phyloP scores from a whole-genome alignment of 2,113 vertebrate genomes.

The Microtus oregoni region DNA sequence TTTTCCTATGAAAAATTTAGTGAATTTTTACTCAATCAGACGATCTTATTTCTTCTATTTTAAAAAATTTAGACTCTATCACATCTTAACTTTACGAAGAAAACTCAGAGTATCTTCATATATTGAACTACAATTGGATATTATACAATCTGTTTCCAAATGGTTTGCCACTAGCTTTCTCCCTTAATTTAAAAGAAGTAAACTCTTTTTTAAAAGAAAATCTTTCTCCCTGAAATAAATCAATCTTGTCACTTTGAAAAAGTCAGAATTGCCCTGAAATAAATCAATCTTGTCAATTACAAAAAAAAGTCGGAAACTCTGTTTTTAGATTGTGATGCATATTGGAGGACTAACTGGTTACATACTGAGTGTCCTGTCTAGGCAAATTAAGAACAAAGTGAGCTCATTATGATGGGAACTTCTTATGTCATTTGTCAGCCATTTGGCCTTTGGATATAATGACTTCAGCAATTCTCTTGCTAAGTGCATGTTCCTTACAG shows the following conservation, averaged over 20 bases:
- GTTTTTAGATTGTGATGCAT: not conserved
- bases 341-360: conserved; percentile 22
- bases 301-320: conserved; percentile 54
- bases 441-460: not conserved
- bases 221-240: not conserved
- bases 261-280: conserved; percentile 35
- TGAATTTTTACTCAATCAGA: not conserved
- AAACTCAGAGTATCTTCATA: not conserved
- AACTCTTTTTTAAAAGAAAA: not conserved
- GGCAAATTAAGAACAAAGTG: conserved; percentile 41
- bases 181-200: not conserved
- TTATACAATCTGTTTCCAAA: not conserved
- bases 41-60: not conserved
- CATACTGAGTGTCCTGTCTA: not conserved
- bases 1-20: not conserved
- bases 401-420: conserved; percentile 16
- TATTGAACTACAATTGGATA: not conserved
- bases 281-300: conserved; percentile 14
- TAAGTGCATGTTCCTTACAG: not conserved
- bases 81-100: not conserved
- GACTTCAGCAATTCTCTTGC: conserved; percentile 22
- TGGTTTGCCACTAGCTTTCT: not conserved
- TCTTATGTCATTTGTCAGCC: not conserved
- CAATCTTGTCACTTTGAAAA: conserved; percentile 27
- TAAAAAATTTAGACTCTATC: not conserved